A percentile compares a stretch with the other conserved stretches of the same genome.
Evolutionary conservation across 2,888 invertebrate genomes (phyloP).

Genomic region (Nowickia ferox): DNA sequence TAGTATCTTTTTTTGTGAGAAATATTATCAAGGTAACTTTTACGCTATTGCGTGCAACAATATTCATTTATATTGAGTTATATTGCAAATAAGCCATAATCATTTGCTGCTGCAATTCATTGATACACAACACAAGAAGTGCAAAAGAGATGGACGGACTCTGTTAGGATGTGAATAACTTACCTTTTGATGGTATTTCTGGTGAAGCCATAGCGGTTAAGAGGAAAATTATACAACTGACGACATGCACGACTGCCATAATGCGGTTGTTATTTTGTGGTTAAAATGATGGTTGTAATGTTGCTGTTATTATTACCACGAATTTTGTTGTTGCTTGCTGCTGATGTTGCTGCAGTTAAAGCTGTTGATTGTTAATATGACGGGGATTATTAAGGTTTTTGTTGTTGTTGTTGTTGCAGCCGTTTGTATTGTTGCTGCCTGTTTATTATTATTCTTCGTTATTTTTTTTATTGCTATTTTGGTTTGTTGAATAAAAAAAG

Average conservation of each 20-base stretch:
- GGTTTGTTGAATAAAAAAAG: slow-evolving; percentile 40
- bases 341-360: slow-evolving; percentile 6
- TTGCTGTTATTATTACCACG: slow-evolving; percentile 52
- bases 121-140: not conserved
- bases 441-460: not conserved
- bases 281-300: slow-evolving; percentile 54
- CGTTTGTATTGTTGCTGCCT: slow-evolving; percentile 7
- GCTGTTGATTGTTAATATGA: slow-evolving; percentile 35
- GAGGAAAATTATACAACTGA: slow-evolving; percentile 77
- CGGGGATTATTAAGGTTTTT: not conserved
- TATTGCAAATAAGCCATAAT: not conserved
- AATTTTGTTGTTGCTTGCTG: slow-evolving; percentile 20
- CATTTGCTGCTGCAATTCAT: not conserved
- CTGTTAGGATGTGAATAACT: slow-evolving; percentile 36
- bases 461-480: slow-evolving; percentile 17
- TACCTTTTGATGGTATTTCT: slow-evolving; percentile 82
- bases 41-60: not conserved
- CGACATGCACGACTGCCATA: slow-evolving; percentile 74
- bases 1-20: too few species aligned
- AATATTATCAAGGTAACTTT: not conserved
- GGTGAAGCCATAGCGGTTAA: slow-evolving; percentile 77
- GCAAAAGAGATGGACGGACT: not conserved
- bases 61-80: not conserved
- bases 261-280: slow-evolving; percentile 67
- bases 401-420: slow-evolving; percentile 11